Evolutionary conservation across 2,888 invertebrate species (phyloP).

Genomic region (Lithophane socia): DNA sequence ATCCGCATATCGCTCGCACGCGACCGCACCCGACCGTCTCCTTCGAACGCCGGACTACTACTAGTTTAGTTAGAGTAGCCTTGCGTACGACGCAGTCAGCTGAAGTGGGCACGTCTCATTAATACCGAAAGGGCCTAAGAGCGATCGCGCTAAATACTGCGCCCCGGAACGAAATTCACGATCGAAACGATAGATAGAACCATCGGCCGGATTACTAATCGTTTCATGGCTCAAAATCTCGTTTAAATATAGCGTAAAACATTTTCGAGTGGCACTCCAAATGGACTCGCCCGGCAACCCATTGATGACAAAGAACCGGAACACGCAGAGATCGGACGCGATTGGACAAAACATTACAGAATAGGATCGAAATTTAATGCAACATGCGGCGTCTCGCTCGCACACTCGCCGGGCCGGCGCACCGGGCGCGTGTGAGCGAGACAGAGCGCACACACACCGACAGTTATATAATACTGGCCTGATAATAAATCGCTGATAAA

Average conservation of each 20-base stretch:
- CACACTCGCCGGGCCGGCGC: conserved; percentile 52
- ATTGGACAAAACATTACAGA: conserved; percentile 91
- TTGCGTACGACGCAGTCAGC: conserved; percentile 90
- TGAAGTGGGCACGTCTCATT: conserved; percentile 88
- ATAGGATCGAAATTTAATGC: conserved; percentile 89
- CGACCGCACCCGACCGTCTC: conserved; percentile 78
- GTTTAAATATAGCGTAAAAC: conserved; percentile 81
- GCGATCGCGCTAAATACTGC: conserved; percentile 78
- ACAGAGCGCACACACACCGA: conserved; percentile 74
- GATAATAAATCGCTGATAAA: conserved; percentile 90
- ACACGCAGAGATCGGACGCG: conserved; percentile 91
- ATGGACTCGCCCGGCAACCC: conserved; percentile 92
- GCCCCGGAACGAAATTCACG: conserved; percentile 59
- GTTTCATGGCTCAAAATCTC: conserved; percentile 67
- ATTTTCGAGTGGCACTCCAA: conserved; percentile 79
- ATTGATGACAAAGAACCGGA: conserved; percentile 94
- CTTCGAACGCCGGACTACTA: conserved; percentile 85
- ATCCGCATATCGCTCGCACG: conserved; percentile 79
- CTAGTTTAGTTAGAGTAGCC: conserved; percentile 86
- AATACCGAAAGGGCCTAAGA: conserved; percentile 84
- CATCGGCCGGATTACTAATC: conserved; percentile 54
- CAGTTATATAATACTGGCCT: conserved; percentile 86
- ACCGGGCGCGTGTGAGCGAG: conserved; percentile 74
- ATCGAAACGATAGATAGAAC: conserved; percentile 55
- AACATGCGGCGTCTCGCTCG: conserved; percentile 80